phyloP scores from a whole-genome alignment of 2,888 invertebrate genomes.

The Harpagoxenus sublaevis region DNA sequence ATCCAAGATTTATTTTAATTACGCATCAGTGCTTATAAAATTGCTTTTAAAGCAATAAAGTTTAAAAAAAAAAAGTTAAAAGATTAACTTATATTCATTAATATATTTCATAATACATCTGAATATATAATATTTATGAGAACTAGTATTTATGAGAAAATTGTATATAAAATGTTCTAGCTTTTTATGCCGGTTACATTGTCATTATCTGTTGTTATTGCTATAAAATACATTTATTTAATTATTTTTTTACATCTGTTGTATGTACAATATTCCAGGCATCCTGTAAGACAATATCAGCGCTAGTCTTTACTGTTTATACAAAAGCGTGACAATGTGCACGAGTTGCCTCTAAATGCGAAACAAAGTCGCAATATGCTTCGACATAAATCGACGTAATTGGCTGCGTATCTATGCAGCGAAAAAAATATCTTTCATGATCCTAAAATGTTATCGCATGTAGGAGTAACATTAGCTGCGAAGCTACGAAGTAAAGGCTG shows the following conservation, averaged over 20 bases:
- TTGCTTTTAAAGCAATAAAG: not conserved
- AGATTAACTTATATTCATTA: slow-evolving; percentile 32
- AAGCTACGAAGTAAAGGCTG: slow-evolving; percentile 38
- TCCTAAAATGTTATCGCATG: not conserved
- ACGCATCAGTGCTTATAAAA: not conserved
- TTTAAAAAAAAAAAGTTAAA: slow-evolving; percentile 2
- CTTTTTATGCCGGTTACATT: slow-evolving; percentile 41
- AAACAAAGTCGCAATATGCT: slow-evolving; percentile 65
- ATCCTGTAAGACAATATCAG: slow-evolving; percentile 75
- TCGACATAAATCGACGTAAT: not conserved
- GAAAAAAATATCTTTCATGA: slow-evolving; percentile 21
- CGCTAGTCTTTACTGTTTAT: slow-evolving; percentile 64
- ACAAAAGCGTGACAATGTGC: slow-evolving; percentile 54
- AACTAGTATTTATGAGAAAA: slow-evolving; percentile 1
- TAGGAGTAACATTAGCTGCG: slow-evolving; percentile 15
- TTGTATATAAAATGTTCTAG: slow-evolving; percentile 4
- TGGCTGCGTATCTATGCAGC: slow-evolving; percentile 17
- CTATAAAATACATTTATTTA: slow-evolving; percentile 65
- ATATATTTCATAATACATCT: slow-evolving; percentile 2
- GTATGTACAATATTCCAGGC: slow-evolving; percentile 69
- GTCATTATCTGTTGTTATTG: not conserved
- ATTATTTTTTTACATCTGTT: slow-evolving; percentile 75
- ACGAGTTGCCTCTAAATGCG: slow-evolving; percentile 68
- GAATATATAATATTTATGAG: slow-evolving; percentile 1
- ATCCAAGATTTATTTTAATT: slow-evolving; percentile 9